Evolutionary conservation across 2,888 invertebrate species (phyloP).

Genomic region (Pterostichus madidus): DNA sequence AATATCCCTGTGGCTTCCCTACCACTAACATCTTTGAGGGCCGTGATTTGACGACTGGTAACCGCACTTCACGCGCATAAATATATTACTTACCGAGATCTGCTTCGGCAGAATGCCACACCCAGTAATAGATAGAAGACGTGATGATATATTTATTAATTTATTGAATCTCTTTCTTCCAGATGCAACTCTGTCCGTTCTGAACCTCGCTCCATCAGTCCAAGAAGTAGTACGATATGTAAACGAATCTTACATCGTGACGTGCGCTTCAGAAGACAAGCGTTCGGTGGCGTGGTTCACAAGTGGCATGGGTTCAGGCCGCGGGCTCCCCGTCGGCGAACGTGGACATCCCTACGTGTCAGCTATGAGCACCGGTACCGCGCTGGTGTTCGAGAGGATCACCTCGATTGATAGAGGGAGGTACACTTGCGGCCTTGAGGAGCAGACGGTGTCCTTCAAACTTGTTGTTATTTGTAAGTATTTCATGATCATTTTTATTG

Average conservation of each 20-base stretch:
- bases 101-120: too few species aligned
- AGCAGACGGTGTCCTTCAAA: conserved; percentile 67
- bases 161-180: neutral
- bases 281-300: conserved; percentile 28
- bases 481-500: neutral
- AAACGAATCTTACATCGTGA: conserved; percentile 77
- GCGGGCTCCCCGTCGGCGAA: conserved; percentile 75
- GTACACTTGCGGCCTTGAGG: conserved; percentile 77
- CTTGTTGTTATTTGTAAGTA: conserved; percentile 63
- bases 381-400: conserved; percentile 78
- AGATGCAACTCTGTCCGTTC: conserved; percentile 31
- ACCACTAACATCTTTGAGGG: too few species aligned
- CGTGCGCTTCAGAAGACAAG: conserved; percentile 72
- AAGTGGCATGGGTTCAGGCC: conserved; percentile 75
- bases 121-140: too few species aligned
- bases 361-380: conserved; percentile 72
- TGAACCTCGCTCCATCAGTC: conserved; percentile 55
- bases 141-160: too few species aligned
- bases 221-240: conserved; percentile 76
- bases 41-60: too few species aligned
- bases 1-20: too few species aligned
- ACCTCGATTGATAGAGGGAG: conserved; percentile 77
- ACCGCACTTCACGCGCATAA: too few species aligned
- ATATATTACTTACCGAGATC: too few species aligned
- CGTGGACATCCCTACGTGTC: conserved; percentile 76